Evolutionary conservation across 2,113 vertebrate genomes (phyloP).

Genomic region (Chaetodon trifascialis): DNA sequence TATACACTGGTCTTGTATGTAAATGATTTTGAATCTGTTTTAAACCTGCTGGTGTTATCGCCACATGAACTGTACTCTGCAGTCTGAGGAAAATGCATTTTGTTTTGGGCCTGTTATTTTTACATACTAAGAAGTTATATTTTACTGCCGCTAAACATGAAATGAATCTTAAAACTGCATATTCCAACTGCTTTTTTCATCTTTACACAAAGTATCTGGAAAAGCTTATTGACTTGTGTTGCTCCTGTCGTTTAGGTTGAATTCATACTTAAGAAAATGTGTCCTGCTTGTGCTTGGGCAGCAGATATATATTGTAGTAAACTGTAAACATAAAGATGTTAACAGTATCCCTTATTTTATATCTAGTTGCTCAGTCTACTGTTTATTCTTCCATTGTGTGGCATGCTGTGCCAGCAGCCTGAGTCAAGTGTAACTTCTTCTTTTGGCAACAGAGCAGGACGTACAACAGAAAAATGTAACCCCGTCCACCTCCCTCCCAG

Average conservation of each 20-base stretch:
- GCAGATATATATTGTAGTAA: neutral
- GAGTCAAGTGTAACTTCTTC: slow-evolving; percentile 49
- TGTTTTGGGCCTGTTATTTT: slow-evolving; percentile 56
- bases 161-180: slow-evolving; percentile 51
- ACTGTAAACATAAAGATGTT: neutral
- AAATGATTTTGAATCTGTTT: slow-evolving; percentile 39
- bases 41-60: slow-evolving; percentile 43
- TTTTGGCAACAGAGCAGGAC: slow-evolving; percentile 57
- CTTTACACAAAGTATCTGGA: neutral
- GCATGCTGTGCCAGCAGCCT: slow-evolving; percentile 22
- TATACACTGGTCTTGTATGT: slow-evolving; percentile 59
- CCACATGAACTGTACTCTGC: slow-evolving; percentile 40
- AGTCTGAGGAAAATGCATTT: slow-evolving; percentile 5
- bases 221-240: too few relatives aligned
- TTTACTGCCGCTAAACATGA: slow-evolving; percentile 49
- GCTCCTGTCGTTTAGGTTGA: neutral
- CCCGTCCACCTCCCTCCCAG: slow-evolving; percentile 52
- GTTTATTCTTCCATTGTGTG: slow-evolving; percentile 14
- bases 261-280: too few relatives aligned
- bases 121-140: slow-evolving; percentile 48
- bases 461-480: slow-evolving; percentile 45
- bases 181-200: slow-evolving; percentile 14
- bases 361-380: neutral
- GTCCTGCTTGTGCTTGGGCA: neutral
- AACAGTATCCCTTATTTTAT: neutral